Conservation (phyloP, 1,140 invertebrate species). For the Berghia stephanieae region DNA sequence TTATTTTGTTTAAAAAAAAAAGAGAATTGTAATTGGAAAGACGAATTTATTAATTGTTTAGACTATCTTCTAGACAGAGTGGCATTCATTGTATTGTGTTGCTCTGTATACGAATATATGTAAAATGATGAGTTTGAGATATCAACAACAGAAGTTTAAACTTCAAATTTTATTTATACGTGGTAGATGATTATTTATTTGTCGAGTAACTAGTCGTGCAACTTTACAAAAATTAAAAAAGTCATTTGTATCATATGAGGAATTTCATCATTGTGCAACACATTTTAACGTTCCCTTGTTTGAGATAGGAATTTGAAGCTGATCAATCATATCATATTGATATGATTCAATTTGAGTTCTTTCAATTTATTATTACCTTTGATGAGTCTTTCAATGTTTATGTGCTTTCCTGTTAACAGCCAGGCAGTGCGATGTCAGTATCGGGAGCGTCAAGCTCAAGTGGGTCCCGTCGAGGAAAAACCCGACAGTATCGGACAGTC, state of each 20-base stretch:
- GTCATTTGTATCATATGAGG: not conserved
- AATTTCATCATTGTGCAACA: not conserved
- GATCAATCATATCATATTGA: not conserved
- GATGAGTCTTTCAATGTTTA: not conserved
- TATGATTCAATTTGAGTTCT: not conserved
- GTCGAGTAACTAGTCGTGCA: too few relatives aligned
- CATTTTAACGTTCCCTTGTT: not conserved
- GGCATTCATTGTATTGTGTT: too few relatives aligned
- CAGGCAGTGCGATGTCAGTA: slow-evolving; percentile 62
- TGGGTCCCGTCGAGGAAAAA: slow-evolving; percentile 54
- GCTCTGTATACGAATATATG: too few relatives aligned
- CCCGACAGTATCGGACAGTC: slow-evolving; percentile 55
- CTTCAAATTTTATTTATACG: too few relatives aligned
- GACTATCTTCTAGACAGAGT: too few relatives aligned
- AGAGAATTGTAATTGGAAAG: too few relatives aligned
- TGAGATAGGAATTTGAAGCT: not conserved
- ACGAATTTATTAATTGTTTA: too few relatives aligned
- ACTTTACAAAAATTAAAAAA: not conserved
- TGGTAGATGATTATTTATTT: too few relatives aligned
- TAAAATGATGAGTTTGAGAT: too few relatives aligned
- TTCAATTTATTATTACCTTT: not conserved
- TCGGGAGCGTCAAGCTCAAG: slow-evolving; percentile 50
- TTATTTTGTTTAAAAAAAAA: not conserved
- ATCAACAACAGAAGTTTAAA: too few relatives aligned
- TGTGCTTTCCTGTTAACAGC: slow-evolving; percentile 46